phyloP scores from a whole-genome alignment of 2,888 invertebrate species.

The Eretmocerus hayati region DNA sequence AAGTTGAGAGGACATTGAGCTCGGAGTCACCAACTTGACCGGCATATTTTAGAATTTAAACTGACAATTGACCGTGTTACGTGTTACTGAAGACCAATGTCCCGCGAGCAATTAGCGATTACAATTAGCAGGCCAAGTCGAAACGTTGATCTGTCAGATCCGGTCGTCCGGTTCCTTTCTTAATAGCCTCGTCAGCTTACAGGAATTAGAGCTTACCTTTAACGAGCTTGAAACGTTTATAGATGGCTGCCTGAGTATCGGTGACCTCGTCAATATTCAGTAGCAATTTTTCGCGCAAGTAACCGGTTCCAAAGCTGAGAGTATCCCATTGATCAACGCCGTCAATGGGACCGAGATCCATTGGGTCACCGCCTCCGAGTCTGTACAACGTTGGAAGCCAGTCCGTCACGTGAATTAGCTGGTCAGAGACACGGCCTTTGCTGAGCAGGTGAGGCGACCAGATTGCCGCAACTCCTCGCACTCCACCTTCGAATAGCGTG shows the following conservation, averaged over 20 bases:
- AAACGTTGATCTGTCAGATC: no score
- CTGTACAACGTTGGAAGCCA: constrained; percentile 64
- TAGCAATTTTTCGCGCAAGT: constrained; percentile 46
- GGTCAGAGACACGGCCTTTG: constrained; percentile 52
- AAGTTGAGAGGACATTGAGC: no score
- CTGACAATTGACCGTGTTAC: no score
- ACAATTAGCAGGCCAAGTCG: no score
- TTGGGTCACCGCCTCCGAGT: constrained; percentile 52
- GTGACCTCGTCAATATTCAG: constrained; percentile 50
- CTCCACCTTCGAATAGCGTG: constrained; percentile 67
- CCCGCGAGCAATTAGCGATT: no score
- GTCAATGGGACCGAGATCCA: constrained; percentile 43
- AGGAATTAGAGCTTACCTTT: constrained; percentile 35
- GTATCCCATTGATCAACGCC: constrained; percentile 51
- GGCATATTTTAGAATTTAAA: no score
- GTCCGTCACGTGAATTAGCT: constrained; percentile 61
- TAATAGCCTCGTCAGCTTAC: no score
- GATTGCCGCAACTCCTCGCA: constrained; percentile 57
- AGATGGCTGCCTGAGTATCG: constrained; percentile 40
- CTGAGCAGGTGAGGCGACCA: constrained; percentile 58
- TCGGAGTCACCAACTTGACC: no score
- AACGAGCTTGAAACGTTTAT: constrained; percentile 38
- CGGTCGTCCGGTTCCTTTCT: no score
- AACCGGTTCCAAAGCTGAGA: constrained; percentile 41
- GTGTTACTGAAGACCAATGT: no score